Evolutionary conservation across 2,797 vertebrate species (phyloP).

Genomic region (Mastacembelus armatus): DNA sequence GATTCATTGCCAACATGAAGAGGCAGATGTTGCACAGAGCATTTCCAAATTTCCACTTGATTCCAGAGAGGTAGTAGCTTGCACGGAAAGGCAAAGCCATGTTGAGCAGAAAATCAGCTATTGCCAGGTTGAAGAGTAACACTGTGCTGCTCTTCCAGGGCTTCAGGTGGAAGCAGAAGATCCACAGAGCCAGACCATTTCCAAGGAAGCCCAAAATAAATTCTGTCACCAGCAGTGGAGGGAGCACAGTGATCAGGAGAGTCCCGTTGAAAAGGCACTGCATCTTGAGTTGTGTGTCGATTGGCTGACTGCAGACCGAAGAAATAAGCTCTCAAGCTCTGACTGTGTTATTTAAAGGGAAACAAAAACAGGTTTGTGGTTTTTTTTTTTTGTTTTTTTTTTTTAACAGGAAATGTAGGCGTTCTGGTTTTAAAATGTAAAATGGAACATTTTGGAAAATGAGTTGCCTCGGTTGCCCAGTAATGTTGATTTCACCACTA

Average conservation of each 20-base stretch:
- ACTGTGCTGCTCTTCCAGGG: conserved; percentile 84
- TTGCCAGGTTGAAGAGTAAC: conserved; percentile 81
- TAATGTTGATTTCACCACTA: too few relatives aligned
- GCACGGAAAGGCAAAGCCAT: conserved; percentile 79
- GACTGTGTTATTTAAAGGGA: neutral
- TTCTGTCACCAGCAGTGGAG: conserved; percentile 71
- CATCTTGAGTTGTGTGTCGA: conserved; percentile 41
- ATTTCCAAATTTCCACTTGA: conserved; percentile 74
- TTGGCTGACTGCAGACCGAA: conserved; percentile 2
- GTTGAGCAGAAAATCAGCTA: conserved; percentile 83
- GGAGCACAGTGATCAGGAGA: conserved; percentile 69
- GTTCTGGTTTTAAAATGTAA: conserved; percentile 48
- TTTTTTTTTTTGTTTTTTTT: too few relatives aligned
- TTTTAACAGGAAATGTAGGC: conserved; percentile 2
- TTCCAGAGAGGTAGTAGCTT: conserved; percentile 72
- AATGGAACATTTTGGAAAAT: too few relatives aligned
- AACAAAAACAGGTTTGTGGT: conserved; percentile 12
- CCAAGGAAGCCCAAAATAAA: too few relatives aligned
- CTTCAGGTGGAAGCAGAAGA: conserved; percentile 83
- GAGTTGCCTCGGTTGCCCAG: too few relatives aligned
- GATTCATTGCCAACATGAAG: conserved; percentile 82
- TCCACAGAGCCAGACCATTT: conserved; percentile 79
- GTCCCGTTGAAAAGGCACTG: conserved; percentile 46
- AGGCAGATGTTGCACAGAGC: conserved; percentile 75
- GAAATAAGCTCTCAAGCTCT: fast-evolving